A percentile compares a stretch with the other conserved stretches of the same genome.
These are phyloP conservation scores for Dendrolimus punctatus DNA, from an alignment of 1,140 invertebrate species.

Conservation along the genomic window DNA sequence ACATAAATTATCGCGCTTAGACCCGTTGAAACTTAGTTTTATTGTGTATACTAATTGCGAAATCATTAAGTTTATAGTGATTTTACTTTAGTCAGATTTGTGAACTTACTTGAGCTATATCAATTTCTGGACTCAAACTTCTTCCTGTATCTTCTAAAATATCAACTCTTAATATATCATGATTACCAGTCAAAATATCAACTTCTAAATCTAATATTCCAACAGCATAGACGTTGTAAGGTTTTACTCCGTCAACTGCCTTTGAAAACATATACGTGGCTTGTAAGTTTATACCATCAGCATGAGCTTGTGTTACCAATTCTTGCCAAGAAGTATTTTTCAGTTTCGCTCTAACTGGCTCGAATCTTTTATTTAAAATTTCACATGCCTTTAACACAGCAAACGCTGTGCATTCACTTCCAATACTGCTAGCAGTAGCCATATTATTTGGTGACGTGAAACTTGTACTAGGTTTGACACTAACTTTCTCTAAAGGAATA, in stretches of 20 bases:
- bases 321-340: constrained; percentile 75
- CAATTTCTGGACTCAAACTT: constrained; percentile 84
- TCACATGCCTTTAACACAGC: constrained; percentile 79
- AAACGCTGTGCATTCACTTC: constrained; percentile 65
- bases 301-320: constrained; percentile 72
- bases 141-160: constrained; percentile 85
- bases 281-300: constrained; percentile 75
- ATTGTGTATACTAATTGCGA: too few species aligned
- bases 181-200: constrained; percentile 85
- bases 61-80: too few species aligned
- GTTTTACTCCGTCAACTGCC: constrained; percentile 60
- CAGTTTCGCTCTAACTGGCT: constrained; percentile 74
- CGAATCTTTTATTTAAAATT: constrained; percentile 73
- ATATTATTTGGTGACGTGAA: constrained; percentile 76
- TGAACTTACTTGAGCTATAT: constrained; percentile 86
- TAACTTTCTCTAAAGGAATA: constrained; percentile 78
- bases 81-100: too few species aligned
- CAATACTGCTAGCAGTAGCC: constrained; percentile 77
- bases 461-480: constrained; percentile 77
- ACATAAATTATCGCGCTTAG: too few species aligned
- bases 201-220: constrained; percentile 80
- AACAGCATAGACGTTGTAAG: constrained; percentile 76
- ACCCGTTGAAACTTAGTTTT: too few species aligned
- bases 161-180: constrained; percentile 79
- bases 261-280: constrained; percentile 75